phyloP scores from a whole-genome alignment of 2,888 invertebrate genomes.

The Tachystola acroxantha region DNA sequence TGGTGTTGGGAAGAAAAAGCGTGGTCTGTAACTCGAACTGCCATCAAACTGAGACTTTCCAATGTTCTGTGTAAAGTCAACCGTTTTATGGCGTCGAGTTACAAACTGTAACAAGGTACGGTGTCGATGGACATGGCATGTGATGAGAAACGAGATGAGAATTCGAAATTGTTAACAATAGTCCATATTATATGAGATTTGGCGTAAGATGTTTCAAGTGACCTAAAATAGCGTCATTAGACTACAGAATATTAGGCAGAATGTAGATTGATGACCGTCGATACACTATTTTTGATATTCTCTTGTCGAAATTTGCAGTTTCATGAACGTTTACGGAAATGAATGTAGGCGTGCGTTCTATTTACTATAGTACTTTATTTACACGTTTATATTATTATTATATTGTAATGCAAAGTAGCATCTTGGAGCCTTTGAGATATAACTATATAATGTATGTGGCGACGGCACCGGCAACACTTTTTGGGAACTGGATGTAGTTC shows the following conservation, averaged over 20 bases:
- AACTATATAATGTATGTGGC: slow-evolving; percentile 43
- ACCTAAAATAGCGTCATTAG: slow-evolving; percentile 61
- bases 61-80: no score
- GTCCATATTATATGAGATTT: slow-evolving; percentile 34
- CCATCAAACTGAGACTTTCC: no score
- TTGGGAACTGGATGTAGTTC: not conserved
- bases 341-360: slow-evolving; percentile 56
- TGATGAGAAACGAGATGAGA: slow-evolving; percentile 14
- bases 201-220: slow-evolving; percentile 61
- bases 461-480: slow-evolving; percentile 53
- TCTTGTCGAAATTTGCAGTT: slow-evolving; percentile 77
- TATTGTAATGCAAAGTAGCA: slow-evolving; percentile 67
- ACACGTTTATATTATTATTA: slow-evolving; percentile 67
- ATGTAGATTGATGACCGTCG: slow-evolving; percentile 62
- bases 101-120: not conserved
- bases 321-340: slow-evolving; percentile 56
- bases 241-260: slow-evolving; percentile 68
- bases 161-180: slow-evolving; percentile 52
- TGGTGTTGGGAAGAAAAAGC: slow-evolving; percentile 11
- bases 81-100: not conserved
- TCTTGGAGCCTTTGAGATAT: slow-evolving; percentile 63
- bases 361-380: slow-evolving; percentile 74
- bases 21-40: slow-evolving; percentile 7
- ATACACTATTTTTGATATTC: slow-evolving; percentile 78
- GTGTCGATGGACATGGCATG: slow-evolving; percentile 15